phyloP scores from a whole-genome alignment of 1,140 invertebrate species.

The Drosophila chauvacae region DNA sequence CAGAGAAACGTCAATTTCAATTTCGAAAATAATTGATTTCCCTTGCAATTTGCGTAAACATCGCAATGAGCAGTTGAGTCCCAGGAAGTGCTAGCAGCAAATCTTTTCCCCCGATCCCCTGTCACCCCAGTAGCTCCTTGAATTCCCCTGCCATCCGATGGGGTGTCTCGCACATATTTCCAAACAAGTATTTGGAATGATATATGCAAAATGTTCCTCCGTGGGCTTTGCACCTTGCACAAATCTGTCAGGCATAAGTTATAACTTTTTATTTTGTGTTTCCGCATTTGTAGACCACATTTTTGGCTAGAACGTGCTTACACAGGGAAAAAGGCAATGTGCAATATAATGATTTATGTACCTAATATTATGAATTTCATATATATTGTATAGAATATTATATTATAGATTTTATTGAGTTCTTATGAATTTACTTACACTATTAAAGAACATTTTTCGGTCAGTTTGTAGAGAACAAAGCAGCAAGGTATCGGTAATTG shows the following conservation, averaged over 20 bases:
- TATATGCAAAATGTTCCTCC: slow-evolving; percentile 61
- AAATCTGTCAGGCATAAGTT: slow-evolving; percentile 78
- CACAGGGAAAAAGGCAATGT: neutral
- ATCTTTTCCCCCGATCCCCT: slow-evolving; percentile 7
- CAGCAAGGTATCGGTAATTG: neutral
- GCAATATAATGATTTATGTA: neutral
- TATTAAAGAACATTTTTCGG: neutral
- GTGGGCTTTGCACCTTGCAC: slow-evolving; percentile 75
- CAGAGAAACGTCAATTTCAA: slow-evolving; percentile 80
- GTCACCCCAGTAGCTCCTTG: slow-evolving; percentile 20
- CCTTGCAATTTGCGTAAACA: slow-evolving; percentile 73
- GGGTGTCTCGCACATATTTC: slow-evolving; percentile 12
- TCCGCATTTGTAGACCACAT: slow-evolving; percentile 68
- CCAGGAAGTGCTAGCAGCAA: slow-evolving; percentile 45
- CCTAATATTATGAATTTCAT: neutral
- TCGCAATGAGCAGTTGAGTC: slow-evolving; percentile 70
- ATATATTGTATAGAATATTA: neutral
- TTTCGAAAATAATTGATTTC: slow-evolving; percentile 79
- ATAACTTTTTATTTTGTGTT: slow-evolving; percentile 77
- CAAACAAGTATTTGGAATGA: slow-evolving; percentile 33
- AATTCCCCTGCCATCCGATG: slow-evolving; percentile 16
- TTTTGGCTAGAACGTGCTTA: slow-evolving; percentile 46
- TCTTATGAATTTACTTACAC: neutral
- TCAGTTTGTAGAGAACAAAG: neutral
- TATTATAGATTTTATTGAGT: neutral